Base-by-base conservation (phyloP, 1,140 invertebrate genomes). In the Cepaea nemoralis region DNA sequence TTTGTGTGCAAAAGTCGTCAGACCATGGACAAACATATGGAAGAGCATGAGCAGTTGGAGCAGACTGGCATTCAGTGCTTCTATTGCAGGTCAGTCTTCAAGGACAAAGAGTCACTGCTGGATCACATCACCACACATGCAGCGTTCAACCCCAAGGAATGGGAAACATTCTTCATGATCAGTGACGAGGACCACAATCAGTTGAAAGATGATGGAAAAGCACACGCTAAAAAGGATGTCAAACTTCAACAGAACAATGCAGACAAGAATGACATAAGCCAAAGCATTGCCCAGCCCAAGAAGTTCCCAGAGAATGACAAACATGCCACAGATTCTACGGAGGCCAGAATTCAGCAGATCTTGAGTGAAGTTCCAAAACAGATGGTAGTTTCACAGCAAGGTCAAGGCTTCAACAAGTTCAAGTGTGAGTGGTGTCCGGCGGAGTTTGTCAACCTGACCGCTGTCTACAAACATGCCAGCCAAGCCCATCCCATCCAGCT, bases 341-440 rank as follows among this genome's bases (percentile, higher is more conserved):
- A 80, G 37, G 78, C 66, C 19, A 80, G 78, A 73, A 80, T 80
- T 67, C 78, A 80, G 69, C 66, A 80, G 27, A 80, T 80, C 22
- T n/a, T 80, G 42, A 59, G 27, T 67, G 78, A 80, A 45, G 42
- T 80, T 24, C 78, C 78, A 27, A 80, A 80, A 40, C 67, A 80
- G 37, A 31, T 39, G n/a, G 40, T 14, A 27, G 5, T 6, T 27
- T 35, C 16, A 3, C 77, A 79, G n/a, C 63, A 42, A 59, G 14
- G 24, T 24, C 33, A 22, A 39, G 16, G 6, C 27, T 3, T 59
- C 39, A 75, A 55, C 33, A 69, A 79, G 71, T 86, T 86, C 39
- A 83, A 81, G 3, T 90, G 89, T 86, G 88, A 90, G 74, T 90
- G 89, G 89, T 90, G 89, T 74, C 70, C 82, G n/a, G 85, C 87